phyloP scores from a whole-genome alignment of 2,888 invertebrate species.

The Euplagia quadripunctaria region DNA sequence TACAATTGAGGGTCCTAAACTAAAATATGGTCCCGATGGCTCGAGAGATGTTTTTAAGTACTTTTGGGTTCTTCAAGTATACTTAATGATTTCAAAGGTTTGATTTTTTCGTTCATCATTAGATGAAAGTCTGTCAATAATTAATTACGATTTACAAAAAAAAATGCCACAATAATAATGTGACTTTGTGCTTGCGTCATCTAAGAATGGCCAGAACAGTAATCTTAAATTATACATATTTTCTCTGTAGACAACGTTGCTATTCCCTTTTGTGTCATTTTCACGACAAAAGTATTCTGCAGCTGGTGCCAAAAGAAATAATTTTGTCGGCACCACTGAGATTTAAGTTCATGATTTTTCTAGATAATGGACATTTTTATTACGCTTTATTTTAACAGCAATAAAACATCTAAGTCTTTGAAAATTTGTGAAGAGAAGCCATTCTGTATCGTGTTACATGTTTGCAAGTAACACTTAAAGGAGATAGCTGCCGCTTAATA shows the following conservation, averaged over 20 bases:
- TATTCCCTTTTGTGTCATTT: slow-evolving; percentile 53
- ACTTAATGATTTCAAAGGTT: neutral
- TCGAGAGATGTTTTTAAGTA: slow-evolving; percentile 48
- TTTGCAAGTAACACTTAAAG: slow-evolving; percentile 42
- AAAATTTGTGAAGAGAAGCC: slow-evolving; percentile 17
- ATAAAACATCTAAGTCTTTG: slow-evolving; percentile 21
- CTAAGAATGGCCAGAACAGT: slow-evolving; percentile 22
- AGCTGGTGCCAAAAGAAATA: slow-evolving; percentile 57
- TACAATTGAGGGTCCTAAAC: slow-evolving; percentile 53
- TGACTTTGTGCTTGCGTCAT: slow-evolving; percentile 16
- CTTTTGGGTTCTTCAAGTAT: slow-evolving; percentile 30
- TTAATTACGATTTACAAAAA: slow-evolving; percentile 2
- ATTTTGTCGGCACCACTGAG: slow-evolving; percentile 38
- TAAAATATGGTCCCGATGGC: slow-evolving; percentile 50
- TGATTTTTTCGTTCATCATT: neutral
- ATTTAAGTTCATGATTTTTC: slow-evolving; percentile 41
- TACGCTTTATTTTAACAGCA: slow-evolving; percentile 24
- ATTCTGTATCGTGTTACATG: slow-evolving; percentile 26
- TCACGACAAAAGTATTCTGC: slow-evolving; percentile 51
- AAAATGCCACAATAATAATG: neutral
- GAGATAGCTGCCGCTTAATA: slow-evolving; percentile 55
- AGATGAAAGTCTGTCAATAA: neutral
- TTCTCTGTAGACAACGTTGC: slow-evolving; percentile 42
- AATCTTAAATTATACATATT: slow-evolving; percentile 31
- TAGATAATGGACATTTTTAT: slow-evolving; percentile 37